phyloP scores from a whole-genome alignment of 2,888 invertebrate species.

The Theodoxus fluviatilis region DNA sequence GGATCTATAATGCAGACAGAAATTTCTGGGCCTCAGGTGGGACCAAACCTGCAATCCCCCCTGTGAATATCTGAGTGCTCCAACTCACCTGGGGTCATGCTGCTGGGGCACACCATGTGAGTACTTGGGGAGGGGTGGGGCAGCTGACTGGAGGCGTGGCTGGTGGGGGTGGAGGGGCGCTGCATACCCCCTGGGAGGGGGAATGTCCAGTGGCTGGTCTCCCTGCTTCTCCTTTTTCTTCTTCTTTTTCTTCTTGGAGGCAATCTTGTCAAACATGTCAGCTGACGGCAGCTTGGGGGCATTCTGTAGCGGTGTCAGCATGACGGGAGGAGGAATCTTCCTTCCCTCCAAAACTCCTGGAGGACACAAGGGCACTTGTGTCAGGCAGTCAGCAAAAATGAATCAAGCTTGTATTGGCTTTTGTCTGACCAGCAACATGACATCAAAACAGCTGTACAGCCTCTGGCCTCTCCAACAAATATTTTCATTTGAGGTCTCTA shows the following conservation, averaged over 20 bases:
- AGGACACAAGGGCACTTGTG: not conserved
- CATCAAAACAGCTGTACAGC: too few relatives aligned
- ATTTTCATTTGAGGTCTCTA: too few relatives aligned
- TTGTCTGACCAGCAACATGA: too few relatives aligned
- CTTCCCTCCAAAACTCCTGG: slow-evolving; percentile 52
- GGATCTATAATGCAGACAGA: too few relatives aligned
- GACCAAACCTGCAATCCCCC: too few relatives aligned
- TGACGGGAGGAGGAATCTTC: slow-evolving; percentile 53
- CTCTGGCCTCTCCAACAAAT: too few relatives aligned
- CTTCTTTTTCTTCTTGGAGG: slow-evolving; percentile 43
- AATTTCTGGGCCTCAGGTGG: too few relatives aligned
- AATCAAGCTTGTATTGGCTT: too few relatives aligned
- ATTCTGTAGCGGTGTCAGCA: slow-evolving; percentile 55
- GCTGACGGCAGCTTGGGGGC: slow-evolving; percentile 49
- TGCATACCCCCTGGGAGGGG: slow-evolving; percentile 52
- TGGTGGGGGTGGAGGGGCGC: slow-evolving; percentile 54
- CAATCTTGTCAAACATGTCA: slow-evolving; percentile 36
- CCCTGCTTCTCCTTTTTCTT: too few relatives aligned
- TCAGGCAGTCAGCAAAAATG: too few relatives aligned
- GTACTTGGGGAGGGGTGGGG: slow-evolving; percentile 44
- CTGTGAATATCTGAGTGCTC: too few relatives aligned
- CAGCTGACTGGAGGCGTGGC: slow-evolving; percentile 30
- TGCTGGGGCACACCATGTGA: slow-evolving; percentile 43
- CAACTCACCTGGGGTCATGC: slow-evolving; percentile 35
- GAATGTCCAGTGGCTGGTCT: slow-evolving; percentile 43